Conservation (phyloP, 2,113 vertebrate genomes). For the Scartelaos histophorus region DNA sequence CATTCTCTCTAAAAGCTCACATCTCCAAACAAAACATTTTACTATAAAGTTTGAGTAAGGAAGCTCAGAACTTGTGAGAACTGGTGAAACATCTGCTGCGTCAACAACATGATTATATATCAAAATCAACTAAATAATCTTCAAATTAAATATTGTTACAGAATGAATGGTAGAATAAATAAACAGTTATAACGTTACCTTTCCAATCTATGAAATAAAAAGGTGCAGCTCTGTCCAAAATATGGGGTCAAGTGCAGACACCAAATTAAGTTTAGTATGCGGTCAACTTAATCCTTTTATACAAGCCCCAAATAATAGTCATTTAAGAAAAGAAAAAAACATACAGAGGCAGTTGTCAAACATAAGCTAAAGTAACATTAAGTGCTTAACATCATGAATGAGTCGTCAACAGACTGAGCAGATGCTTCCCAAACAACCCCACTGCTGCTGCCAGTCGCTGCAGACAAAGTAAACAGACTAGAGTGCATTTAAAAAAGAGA, state of each 20-base stretch:
- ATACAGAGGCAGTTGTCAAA: slow-evolving; percentile 14
- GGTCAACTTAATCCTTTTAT: background rate
- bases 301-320: background rate
- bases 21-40: background rate
- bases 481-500: slow-evolving; percentile 16
- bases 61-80: background rate
- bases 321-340: background rate
- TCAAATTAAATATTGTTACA: too few species aligned
- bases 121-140: too few species aligned
- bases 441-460: slow-evolving; percentile 21
- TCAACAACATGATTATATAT: background rate
- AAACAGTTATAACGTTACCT: background rate
- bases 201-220: background rate
- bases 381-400: slow-evolving; percentile 39
- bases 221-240: background rate
- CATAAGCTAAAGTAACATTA: slow-evolving; percentile 25
- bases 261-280: background rate
- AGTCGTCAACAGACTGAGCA: slow-evolving; percentile 48
- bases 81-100: background rate
- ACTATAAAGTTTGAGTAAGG: too few species aligned
- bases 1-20: too few species aligned
- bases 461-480: slow-evolving; percentile 5
- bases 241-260: background rate
- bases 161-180: too few species aligned
- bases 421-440: slow-evolving; percentile 32